A percentile compares a stretch with the other conserved stretches of the same genome.
phyloP scores from a whole-genome alignment of 92 coral and sea anemone genomes.

The Epizoanthus rinbou region DNA sequence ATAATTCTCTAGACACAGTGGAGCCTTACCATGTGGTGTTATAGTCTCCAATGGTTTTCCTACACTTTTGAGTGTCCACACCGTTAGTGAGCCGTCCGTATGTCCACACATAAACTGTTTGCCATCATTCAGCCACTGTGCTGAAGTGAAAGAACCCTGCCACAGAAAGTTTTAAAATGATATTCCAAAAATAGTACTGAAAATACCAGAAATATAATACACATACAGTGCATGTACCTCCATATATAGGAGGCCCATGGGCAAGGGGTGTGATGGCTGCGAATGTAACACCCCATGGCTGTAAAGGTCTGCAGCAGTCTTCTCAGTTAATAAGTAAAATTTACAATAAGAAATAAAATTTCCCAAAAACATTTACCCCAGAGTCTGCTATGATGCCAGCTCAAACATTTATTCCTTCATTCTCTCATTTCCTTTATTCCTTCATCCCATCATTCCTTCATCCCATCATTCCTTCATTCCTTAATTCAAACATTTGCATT shows the following conservation, averaged over 20 bases:
- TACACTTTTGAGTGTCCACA: conserved; percentile 76
- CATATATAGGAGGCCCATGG: too few relatives aligned
- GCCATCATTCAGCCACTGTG: conserved; percentile 89
- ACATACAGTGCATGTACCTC: not conserved
- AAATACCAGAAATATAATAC: too few relatives aligned
- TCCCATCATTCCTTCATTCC: too few relatives aligned
- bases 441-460: too few relatives aligned
- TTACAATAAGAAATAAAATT: not conserved
- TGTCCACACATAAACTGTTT: conserved; percentile 96
- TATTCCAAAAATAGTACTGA: not conserved
- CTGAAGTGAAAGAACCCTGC: conserved; percentile 71
- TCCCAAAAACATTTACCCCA: too few relatives aligned
- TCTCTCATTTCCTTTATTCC: not conserved
- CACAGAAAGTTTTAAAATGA: not conserved
- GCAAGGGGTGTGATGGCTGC: too few relatives aligned
- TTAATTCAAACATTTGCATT: too few relatives aligned
- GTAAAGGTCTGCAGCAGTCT: too few relatives aligned
- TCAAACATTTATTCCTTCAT: not conserved
- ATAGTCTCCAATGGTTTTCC: conserved; percentile 79
- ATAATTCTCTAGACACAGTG: not conserved
- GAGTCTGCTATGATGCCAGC: too few relatives aligned
- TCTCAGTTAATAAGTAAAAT: too few relatives aligned
- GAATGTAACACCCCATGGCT: too few relatives aligned
- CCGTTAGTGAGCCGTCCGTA: conserved; percentile 75
- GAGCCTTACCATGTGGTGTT: conserved; percentile 73